Evolutionary conservation across 1,140 invertebrate species (phyloP).

Genomic region (Anoplophora glabripennis): DNA sequence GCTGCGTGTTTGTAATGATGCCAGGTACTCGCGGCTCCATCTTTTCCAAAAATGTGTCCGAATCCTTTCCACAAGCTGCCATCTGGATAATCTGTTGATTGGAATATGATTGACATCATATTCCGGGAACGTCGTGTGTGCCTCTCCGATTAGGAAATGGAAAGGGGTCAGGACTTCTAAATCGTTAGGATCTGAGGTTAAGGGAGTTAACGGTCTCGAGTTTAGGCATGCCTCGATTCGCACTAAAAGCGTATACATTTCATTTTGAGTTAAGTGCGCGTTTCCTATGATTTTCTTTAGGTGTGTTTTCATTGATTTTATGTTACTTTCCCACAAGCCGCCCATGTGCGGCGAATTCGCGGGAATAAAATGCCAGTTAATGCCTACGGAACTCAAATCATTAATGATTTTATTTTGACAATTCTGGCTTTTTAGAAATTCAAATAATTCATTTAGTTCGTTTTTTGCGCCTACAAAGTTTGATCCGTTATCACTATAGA

Average conservation of each 20-base stretch:
- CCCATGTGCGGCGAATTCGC: neutral
- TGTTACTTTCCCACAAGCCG: constrained; percentile 1
- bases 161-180: no score
- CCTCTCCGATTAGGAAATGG: no score
- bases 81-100: neutral
- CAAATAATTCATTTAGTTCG: no score
- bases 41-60: neutral
- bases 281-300: neutral
- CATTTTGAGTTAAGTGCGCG: no score
- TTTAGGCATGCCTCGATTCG: no score
- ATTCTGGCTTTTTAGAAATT: no score
- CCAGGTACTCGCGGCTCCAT: neutral
- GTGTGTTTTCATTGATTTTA: constrained; percentile 1
- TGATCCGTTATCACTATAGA: constrained; percentile 36
- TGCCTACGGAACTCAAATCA: neutral
- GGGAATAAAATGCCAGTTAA: constrained; percentile 9
- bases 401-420: no score
- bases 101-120: neutral
- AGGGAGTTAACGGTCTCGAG: no score
- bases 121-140: neutral
- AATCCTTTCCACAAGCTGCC: neutral
- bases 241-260: no score
- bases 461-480: constrained; percentile 35
- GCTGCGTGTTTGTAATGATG: neutral
- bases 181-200: no score